Evolutionary conservation across 2,113 vertebrate species (phyloP).

Genomic region (Psophia crepitans): DNA sequence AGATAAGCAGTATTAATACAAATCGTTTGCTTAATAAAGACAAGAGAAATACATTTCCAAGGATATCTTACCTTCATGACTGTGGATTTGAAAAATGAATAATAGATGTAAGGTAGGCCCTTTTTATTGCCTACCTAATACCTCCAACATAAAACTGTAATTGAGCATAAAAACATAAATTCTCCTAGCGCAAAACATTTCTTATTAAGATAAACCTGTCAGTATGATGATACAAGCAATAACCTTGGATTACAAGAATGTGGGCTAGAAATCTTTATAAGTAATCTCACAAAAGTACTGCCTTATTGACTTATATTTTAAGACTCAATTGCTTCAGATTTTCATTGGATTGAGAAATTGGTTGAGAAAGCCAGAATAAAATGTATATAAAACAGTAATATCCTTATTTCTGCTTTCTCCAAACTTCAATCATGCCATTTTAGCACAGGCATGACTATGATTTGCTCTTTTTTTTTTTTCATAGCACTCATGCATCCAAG

Average conservation of each 20-base stretch:
- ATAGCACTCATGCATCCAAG: neutral
- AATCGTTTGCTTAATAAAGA: conserved; percentile 26
- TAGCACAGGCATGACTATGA: neutral
- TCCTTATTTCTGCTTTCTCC: neutral
- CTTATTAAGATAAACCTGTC: conserved; percentile 56
- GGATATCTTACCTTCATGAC: neutral
- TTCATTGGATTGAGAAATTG: conserved; percentile 14
- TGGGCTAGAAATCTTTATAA: conserved; percentile 51
- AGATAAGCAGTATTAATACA: conserved; percentile 36
- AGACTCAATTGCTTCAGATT: conserved; percentile 34
- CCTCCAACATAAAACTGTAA: conserved; percentile 59
- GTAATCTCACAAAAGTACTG: conserved; percentile 43
- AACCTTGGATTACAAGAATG: conserved; percentile 39
- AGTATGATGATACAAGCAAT: conserved; percentile 46
- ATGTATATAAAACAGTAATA: neutral
- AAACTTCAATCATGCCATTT: neutral
- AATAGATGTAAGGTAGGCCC: neutral
- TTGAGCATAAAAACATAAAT: conserved; percentile 59
- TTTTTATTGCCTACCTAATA: conserved; percentile 49
- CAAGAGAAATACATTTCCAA: neutral
- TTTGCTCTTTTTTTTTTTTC: neutral
- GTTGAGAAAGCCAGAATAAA: conserved; percentile 1
- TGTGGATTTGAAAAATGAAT: conserved; percentile 18
- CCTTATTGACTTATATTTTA: conserved; percentile 48
- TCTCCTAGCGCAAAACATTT: conserved; percentile 46